Evolutionary conservation across 2,888 invertebrate genomes (phyloP).

Genomic region (Folsomia candida): DNA sequence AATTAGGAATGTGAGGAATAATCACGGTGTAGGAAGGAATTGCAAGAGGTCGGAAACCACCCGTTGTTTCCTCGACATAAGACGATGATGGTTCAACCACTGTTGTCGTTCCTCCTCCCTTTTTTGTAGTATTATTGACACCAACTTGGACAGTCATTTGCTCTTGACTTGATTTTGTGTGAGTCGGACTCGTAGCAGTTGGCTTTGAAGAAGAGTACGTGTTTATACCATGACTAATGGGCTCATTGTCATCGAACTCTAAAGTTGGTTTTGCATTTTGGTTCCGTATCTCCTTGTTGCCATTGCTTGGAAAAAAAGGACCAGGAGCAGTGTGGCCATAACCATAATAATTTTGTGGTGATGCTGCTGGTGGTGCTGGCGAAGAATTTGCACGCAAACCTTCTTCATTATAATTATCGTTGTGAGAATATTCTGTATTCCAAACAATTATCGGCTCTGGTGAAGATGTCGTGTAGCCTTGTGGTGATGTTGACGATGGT

Average conservation of each 20-base stretch:
- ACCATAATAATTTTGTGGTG: conserved; percentile 32
- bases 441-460: conserved; percentile 36
- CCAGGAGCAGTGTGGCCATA: conserved; percentile 31
- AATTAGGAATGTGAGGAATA: conserved; percentile 48
- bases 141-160: too few relatives aligned
- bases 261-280: neutral
- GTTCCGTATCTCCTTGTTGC: neutral
- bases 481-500: neutral
- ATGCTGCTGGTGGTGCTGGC: neutral
- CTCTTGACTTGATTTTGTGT: conserved; percentile 3
- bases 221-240: conserved; percentile 25
- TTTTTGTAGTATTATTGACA: neutral
- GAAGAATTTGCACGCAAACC: neutral
- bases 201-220: conserved; percentile 1
- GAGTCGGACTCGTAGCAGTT: neutral
- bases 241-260: conserved; percentile 12
- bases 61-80: conserved; percentile 17
- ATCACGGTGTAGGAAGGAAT: conserved; percentile 46
- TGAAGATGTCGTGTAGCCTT: conserved; percentile 1
- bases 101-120: neutral
- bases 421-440: conserved; percentile 33
- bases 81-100: neutral
- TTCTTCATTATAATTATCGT: neutral
- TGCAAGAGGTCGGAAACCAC: conserved; percentile 36
- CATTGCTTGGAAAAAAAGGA: neutral